phyloP scores from a whole-genome alignment of 1,140 invertebrate genomes.

The Plodia interpunctella region DNA sequence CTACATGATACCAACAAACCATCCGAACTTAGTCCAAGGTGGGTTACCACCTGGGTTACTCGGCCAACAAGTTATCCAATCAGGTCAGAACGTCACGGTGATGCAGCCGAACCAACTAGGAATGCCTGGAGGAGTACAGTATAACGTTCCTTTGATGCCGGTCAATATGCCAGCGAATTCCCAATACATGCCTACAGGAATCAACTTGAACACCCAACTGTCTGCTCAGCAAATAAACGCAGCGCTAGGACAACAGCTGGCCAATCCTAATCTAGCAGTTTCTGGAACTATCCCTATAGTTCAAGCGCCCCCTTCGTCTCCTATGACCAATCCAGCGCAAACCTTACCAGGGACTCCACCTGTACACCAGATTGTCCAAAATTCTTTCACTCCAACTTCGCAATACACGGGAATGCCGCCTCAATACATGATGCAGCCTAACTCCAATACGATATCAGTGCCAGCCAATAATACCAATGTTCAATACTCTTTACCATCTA shows the following conservation, averaged over 20 bases:
- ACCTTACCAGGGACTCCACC: slow-evolving; percentile 42
- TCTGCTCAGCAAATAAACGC: slow-evolving; percentile 66
- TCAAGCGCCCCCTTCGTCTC: slow-evolving; percentile 52
- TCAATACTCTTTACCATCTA: slow-evolving; percentile 52
- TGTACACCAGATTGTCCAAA: slow-evolving; percentile 57
- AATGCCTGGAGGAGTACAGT: slow-evolving; percentile 59
- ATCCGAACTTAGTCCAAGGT: slow-evolving; percentile 53
- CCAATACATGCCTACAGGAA: slow-evolving; percentile 58
- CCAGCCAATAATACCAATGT: slow-evolving; percentile 42
- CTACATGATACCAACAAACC: slow-evolving; percentile 69
- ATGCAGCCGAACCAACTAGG: slow-evolving; percentile 65
- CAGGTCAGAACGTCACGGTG: slow-evolving; percentile 64
- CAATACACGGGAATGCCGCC: slow-evolving; percentile 54
- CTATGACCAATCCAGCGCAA: slow-evolving; percentile 43
- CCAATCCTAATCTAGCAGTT: slow-evolving; percentile 46
- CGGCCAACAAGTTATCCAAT: slow-evolving; percentile 57
- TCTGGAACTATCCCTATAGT: slow-evolving; percentile 64
- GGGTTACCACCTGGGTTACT: slow-evolving; percentile 47
- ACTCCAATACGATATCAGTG: slow-evolving; percentile 46
- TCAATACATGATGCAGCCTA: slow-evolving; percentile 62
- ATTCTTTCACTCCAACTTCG: slow-evolving; percentile 54
- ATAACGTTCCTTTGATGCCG: slow-evolving; percentile 64
- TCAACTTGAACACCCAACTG: slow-evolving; percentile 61
- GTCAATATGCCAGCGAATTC: slow-evolving; percentile 63
- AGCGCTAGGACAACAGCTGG: slow-evolving; percentile 53